A percentile compares a stretch with the other conserved stretches of the same genome.
Evolutionary conservation across 2,113 vertebrate genomes (phyloP).

Genomic region (Psilopsiagon aymara): DNA sequence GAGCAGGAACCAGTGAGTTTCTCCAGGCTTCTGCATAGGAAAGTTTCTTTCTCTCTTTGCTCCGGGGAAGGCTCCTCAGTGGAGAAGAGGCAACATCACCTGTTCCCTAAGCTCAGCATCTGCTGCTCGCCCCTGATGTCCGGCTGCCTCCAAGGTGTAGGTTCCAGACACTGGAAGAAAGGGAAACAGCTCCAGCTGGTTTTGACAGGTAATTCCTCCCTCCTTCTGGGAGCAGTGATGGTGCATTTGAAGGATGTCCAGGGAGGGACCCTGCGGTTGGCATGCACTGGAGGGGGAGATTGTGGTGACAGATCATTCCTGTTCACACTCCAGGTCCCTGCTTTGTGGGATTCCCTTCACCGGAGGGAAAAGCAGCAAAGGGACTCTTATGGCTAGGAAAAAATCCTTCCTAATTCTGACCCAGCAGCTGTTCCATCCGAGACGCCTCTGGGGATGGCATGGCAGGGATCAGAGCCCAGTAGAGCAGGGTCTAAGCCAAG

Average conservation of each 20-base stretch:
- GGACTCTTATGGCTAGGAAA: constrained; percentile 34
- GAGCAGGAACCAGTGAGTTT: constrained; percentile 7
- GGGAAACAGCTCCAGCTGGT: constrained; percentile 38
- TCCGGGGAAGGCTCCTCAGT: background rate
- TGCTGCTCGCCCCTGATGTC: constrained; percentile 32
- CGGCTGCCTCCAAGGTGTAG: constrained; percentile 27
- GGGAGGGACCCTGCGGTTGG: background rate
- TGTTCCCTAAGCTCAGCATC: background rate
- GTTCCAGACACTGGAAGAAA: constrained; percentile 24
- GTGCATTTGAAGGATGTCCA: background rate
- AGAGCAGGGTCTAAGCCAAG: constrained; percentile 21
- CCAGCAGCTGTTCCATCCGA: constrained; percentile 57
- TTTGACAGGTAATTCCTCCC: constrained; percentile 58
- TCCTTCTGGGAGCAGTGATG: background rate
- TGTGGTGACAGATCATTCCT: background rate
- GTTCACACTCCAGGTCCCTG: background rate
- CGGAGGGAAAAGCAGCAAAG: background rate
- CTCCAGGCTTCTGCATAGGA: background rate
- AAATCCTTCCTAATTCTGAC: constrained; percentile 60
- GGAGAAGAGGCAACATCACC: background rate
- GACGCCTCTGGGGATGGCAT: constrained; percentile 44
- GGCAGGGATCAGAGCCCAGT: constrained; percentile 34
- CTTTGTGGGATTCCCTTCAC: constrained; percentile 18
- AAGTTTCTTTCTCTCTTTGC: constrained; percentile 1
- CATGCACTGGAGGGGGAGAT: background rate